These are phyloP conservation scores for Linurgus olivaceus DNA, from an alignment of 2,797 vertebrate species.

Conservation along the genomic window DNA sequence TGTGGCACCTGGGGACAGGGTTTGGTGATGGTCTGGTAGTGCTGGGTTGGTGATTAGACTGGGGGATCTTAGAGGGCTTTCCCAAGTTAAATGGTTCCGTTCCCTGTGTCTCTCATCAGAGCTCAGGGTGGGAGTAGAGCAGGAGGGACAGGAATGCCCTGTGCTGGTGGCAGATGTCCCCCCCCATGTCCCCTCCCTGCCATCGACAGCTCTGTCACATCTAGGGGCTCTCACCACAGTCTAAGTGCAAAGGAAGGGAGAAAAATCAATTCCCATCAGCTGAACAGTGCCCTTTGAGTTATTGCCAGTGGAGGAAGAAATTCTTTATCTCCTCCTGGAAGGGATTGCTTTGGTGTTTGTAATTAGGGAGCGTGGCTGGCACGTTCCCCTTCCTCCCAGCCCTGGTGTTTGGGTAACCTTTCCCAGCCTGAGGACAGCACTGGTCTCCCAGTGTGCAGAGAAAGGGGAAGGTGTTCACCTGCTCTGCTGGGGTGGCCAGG, in stretches of 20 bases:
- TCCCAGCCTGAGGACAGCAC: neutral
- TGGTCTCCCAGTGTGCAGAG: fast-evolving
- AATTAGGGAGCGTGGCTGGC: neutral
- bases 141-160: fast-evolving
- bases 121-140: neutral
- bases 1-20: neutral
- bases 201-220: neutral
- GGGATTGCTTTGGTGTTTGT: conserved; percentile 28
- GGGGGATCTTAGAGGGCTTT: neutral
- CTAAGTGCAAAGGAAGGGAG: conserved; percentile 21
- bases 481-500: neutral
- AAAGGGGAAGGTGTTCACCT: neutral
- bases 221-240: neutral
- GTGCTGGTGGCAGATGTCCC: neutral
- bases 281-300: conserved; percentile 63
- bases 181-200: neutral
- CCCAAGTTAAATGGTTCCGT: neutral
- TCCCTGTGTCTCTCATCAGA: neutral
- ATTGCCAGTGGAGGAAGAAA: conserved; percentile 54
- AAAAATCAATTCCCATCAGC: conserved; percentile 71
- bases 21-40: neutral
- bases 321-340: conserved; percentile 51
- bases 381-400: neutral
- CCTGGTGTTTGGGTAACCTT: conserved; percentile 63
- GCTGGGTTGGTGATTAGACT: neutral